Percentiles rank a stretch among this genome's conserved stretches.
phyloP scores from a whole-genome alignment of 2,888 invertebrate genomes.

The Anthophora plumipes region DNA sequence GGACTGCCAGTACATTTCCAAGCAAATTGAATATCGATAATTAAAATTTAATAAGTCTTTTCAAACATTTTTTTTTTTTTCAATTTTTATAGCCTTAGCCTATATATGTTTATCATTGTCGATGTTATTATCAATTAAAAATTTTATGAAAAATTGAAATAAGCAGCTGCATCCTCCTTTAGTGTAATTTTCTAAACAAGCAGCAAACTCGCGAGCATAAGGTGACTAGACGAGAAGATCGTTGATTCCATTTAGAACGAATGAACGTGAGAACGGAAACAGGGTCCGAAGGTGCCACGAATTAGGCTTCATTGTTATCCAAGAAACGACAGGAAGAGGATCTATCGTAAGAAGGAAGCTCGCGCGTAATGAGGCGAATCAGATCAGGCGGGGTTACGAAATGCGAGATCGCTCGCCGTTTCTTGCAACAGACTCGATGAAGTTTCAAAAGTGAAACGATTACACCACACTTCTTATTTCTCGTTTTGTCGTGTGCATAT shows the following conservation, averaged over 20 bases:
- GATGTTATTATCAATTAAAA: neutral
- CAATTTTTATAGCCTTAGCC: neutral
- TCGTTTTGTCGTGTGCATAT: conserved; percentile 45
- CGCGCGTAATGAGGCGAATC: conserved; percentile 51
- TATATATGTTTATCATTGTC: neutral
- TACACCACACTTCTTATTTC: conserved; percentile 48
- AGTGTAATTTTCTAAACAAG: neutral
- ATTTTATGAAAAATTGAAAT: neutral
- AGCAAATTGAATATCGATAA: neutral
- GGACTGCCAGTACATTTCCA: neutral
- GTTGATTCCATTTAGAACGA: conserved; percentile 50
- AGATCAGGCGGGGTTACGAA: conserved; percentile 47
- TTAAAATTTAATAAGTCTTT: neutral
- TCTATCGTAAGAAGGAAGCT: conserved; percentile 57
- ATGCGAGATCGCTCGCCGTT: conserved; percentile 36
- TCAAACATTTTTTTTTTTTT: too few relatives aligned
- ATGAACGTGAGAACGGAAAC: conserved; percentile 61
- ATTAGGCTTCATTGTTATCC: conserved; percentile 61
- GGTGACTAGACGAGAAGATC: conserved; percentile 40
- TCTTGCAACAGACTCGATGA: conserved; percentile 53
- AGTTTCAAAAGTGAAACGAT: conserved; percentile 57
- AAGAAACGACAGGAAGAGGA: conserved; percentile 60
- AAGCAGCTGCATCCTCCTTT: neutral
- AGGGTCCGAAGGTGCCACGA: conserved; percentile 43
- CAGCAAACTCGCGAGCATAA: neutral